A percentile compares a stretch with the other conserved stretches of the same genome.
Conservation (phyloP, 2,797 vertebrate species). For the Acanthopagrus latus region DNA sequence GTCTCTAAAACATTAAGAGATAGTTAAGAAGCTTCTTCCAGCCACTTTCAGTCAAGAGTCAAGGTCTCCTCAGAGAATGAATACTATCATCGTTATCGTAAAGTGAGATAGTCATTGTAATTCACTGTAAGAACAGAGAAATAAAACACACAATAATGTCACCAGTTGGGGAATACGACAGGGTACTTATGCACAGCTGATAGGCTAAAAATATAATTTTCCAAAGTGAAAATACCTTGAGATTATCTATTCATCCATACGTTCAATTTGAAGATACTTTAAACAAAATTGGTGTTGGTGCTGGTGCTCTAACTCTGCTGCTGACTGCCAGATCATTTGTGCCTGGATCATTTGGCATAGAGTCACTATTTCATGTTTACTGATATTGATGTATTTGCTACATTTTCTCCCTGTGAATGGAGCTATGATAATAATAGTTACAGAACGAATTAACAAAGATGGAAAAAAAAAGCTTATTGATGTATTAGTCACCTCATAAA, state of each 20-base stretch:
- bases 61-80: neutral
- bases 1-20: neutral
- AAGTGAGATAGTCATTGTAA: neutral
- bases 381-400: too few species aligned
- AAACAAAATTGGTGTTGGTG: neutral
- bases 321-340: neutral
- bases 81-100: slow-evolving; percentile 1
- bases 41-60: neutral
- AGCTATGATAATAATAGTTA: too few species aligned
- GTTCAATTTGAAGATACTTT: neutral
- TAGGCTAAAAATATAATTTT: neutral
- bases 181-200: neutral
- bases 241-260: neutral
- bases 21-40: neutral
- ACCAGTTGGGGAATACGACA: neutral
- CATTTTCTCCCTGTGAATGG: too few species aligned
- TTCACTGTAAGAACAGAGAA: neutral
- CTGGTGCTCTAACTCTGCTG: neutral
- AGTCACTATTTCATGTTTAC: neutral
- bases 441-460: too few species aligned
- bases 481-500: too few species aligned
- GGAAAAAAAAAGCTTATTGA: too few species aligned
- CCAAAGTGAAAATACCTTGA: neutral
- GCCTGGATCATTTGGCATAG: neutral
- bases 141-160: neutral